These are phyloP conservation scores for Calosoma granatense DNA, from an alignment of 1,140 invertebrate species.

Conservation along the genomic window DNA sequence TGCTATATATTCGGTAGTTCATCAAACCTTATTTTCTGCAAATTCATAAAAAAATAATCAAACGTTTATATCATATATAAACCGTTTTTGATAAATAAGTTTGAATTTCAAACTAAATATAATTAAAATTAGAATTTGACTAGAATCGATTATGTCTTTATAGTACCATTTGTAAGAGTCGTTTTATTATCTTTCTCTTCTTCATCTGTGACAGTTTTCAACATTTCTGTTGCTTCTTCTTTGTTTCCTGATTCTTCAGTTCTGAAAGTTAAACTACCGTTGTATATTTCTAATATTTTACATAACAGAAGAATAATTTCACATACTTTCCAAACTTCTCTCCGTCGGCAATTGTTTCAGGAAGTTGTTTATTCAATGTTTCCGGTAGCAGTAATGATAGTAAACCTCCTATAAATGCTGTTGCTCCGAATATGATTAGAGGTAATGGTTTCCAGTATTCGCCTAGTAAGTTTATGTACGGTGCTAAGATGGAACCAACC, in stretches of 20 bases:
- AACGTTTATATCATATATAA: too few relatives aligned
- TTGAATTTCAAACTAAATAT: too few relatives aligned
- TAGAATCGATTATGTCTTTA: too few relatives aligned
- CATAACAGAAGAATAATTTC: not conserved
- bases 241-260: not conserved
- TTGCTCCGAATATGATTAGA: conserved; percentile 57
- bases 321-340: conserved; percentile 53
- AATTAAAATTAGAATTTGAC: too few relatives aligned
- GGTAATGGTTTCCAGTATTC: conserved; percentile 55
- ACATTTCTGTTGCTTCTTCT: not conserved
- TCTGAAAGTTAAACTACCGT: not conserved
- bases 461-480: conserved; percentile 54
- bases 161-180: too few relatives aligned
- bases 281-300: too few relatives aligned
- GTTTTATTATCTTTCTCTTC: too few relatives aligned
- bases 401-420: conserved; percentile 52
- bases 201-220: not conserved
- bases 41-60: too few relatives aligned
- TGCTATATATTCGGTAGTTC: too few relatives aligned
- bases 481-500: conserved; percentile 65
- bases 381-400: conserved; percentile 63
- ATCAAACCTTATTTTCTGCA: too few relatives aligned
- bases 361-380: conserved; percentile 61
- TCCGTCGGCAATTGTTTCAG: conserved; percentile 63
- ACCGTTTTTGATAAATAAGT: too few relatives aligned